Percentiles rank a stretch among this genome's conserved stretches.
Evolutionary conservation across 2,113 vertebrate genomes (phyloP).

Genomic region (Athene cunicularia): DNA sequence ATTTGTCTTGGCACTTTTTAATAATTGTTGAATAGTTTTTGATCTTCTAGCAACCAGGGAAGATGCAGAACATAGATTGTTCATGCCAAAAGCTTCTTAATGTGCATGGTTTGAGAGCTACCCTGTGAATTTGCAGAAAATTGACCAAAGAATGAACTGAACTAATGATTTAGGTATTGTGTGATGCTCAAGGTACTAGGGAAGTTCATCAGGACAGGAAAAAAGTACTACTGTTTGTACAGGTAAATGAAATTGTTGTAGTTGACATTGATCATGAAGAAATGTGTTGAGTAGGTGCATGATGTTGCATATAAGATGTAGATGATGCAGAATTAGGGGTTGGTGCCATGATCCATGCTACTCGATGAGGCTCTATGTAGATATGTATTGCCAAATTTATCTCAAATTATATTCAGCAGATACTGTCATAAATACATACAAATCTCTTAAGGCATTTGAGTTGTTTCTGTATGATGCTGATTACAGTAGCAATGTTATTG

Average conservation of each 20-base stretch:
- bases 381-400: neutral
- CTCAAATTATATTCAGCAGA: neutral
- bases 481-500: neutral
- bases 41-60: neutral
- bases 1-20: neutral
- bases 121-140: neutral
- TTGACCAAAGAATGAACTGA: neutral
- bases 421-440: neutral
- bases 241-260: neutral
- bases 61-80: neutral
- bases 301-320: neutral
- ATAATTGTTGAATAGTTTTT: neutral
- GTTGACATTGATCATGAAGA: neutral
- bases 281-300: neutral
- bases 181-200: neutral
- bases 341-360: neutral
- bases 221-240: neutral
- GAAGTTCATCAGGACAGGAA: neutral
- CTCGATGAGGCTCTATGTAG: neutral
- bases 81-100: neutral
- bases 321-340: neutral
- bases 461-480: neutral
- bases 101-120: neutral
- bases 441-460: neutral
- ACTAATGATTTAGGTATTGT: neutral